Percentiles rank a stretch among this genome's conserved stretches.
Evolutionary conservation across 2,113 vertebrate species (phyloP).

Genomic region (Scytalopus superciliaris): DNA sequence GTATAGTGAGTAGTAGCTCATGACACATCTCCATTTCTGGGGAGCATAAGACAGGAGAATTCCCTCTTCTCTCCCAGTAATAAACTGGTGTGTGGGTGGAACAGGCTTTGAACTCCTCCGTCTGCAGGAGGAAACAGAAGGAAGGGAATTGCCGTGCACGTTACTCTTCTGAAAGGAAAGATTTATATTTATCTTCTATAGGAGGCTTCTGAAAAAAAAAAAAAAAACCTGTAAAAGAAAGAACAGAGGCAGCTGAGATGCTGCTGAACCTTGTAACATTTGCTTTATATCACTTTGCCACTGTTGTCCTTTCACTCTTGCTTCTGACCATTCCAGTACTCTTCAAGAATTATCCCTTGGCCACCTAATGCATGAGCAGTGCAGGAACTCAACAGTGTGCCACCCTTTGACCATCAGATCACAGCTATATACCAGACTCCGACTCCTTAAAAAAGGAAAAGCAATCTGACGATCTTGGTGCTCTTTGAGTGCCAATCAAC

Average conservation of each 20-base stretch:
- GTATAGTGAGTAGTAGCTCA: neutral
- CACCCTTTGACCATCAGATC: neutral
- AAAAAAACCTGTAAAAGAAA: neutral
- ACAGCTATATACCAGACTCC: neutral
- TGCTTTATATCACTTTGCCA: neutral
- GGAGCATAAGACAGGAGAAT: neutral
- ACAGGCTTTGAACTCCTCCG: neutral
- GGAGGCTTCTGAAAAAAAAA: neutral
- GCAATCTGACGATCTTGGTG: rapidly evolving
- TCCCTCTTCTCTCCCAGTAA: neutral
- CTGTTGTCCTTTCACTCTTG: neutral
- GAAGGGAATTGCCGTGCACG: rapidly evolving
- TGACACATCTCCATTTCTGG: neutral
- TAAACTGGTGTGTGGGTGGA: neutral
- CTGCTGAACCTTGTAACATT: neutral
- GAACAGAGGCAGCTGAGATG: rapidly evolving
- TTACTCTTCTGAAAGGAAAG: neutral
- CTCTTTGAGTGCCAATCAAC: neutral
- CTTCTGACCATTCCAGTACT: neutral
- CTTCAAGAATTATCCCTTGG: neutral
- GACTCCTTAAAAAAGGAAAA: neutral
- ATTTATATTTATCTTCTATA: neutral
- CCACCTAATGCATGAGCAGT: too few relatives aligned
- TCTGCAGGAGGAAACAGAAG: neutral
- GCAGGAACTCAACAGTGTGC: neutral